Conservation (phyloP, 37 sponge, comb jelly and placozoan genomes). For the Amphimedon queenslandica region DNA sequence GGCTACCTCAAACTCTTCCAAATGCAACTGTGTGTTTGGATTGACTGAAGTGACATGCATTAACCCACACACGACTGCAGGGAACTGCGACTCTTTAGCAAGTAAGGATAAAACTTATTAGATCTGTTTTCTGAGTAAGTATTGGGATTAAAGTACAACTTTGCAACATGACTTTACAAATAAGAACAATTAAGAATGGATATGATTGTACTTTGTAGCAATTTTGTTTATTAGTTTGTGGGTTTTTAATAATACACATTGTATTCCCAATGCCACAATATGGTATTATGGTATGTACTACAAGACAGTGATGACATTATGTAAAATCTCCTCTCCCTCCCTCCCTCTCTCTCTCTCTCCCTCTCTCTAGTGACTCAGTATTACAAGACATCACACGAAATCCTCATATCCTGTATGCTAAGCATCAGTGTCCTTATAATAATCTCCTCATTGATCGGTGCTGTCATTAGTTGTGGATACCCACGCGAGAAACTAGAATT, state of each 20-base stretch:
- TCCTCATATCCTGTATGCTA: conserved; percentile 68
- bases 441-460: conserved; percentile 53
- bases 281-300: too few relatives aligned
- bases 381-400: conserved; percentile 60
- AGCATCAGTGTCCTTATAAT: conserved; percentile 53
- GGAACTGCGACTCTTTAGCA: neutral
- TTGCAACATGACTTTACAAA: too few relatives aligned
- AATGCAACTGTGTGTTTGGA: conserved; percentile 38
- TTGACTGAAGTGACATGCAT: conserved; percentile 24
- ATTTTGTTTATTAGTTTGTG: neutral
- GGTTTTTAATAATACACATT: too few relatives aligned
- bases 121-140: too few relatives aligned
- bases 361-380: conserved; percentile 53
- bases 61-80: neutral
- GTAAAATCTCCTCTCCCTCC: too few relatives aligned
- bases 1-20: conserved; percentile 28
- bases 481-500: conserved; percentile 80
- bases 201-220: too few relatives aligned
- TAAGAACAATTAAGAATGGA: too few relatives aligned
- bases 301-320: too few relatives aligned
- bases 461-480: conserved; percentile 66
- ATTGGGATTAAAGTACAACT: too few relatives aligned
- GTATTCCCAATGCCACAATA: too few relatives aligned
- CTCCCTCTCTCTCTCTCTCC: neutral
- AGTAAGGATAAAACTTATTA: neutral